Base-by-base conservation (phyloP, 2,888 invertebrate species). In the Cerceris ruficornis region DNA sequence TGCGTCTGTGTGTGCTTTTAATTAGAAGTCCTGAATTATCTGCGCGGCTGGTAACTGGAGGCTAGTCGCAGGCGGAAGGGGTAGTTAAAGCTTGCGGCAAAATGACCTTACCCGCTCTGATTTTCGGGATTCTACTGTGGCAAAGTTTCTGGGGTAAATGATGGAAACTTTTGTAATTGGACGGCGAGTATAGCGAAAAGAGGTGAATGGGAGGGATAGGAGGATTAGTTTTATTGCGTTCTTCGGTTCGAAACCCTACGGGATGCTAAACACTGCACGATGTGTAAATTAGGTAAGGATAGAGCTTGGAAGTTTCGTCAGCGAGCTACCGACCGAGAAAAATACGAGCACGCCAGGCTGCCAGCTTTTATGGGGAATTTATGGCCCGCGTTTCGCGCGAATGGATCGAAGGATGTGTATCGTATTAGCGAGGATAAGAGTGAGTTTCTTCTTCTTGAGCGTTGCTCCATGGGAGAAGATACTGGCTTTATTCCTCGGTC, bases 11-110 rank as follows among this genome's bases (percentile, higher is more conserved):
- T 71, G 46, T 42, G 83, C 81, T 84, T 86, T 88, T 86, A 87
- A 88, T 88, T 88, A 86, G 82, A 87, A 75, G 73, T 28, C 73
- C 72, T 81, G 84, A 87, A 86, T 88, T 88, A 88, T 85, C 84
- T 72, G 62, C 73, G 62, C 67, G 68, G 72, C 67, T 76, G 82
- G 81, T 78, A 85, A 82, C 71, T 39, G 60, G 71, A 65, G 14
- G 60, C 67, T 46, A 50, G 28, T 41, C 43, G 59, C 52, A 66
- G 8, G 61, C 50, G 69, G 54, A 50, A 71, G n/a, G 17, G 65
- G 57, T 69, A 52, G 62, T 78, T 78, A 77, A 60, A 68, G 43
- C 70, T 13, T 52, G 50, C 77, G 62, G 68, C 55, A 66, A 60
- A 70, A 75, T 55, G 70, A 64, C 52, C 67, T 70, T 49, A 11